Evolutionary conservation across 2,113 vertebrate genomes (phyloP).

Genomic region (Oreochromis spilurus): DNA sequence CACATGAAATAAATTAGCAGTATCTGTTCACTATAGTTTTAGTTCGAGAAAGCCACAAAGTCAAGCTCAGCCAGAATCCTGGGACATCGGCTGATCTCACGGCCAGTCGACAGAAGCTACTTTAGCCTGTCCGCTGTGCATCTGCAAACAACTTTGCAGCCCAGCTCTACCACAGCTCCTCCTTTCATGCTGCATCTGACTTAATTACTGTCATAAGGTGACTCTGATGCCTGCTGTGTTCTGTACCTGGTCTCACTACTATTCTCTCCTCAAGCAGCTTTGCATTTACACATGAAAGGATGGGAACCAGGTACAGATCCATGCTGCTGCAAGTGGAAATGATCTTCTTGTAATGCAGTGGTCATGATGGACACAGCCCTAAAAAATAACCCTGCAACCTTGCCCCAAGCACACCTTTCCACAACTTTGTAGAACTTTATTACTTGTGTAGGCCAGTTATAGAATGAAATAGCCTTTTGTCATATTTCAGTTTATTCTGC

Average conservation of each 20-base stretch:
- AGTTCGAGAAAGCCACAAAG: not conserved
- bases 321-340: not conserved
- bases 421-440: not conserved
- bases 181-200: not conserved
- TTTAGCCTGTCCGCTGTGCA: not conserved
- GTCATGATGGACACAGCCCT: not conserved
- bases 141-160: not conserved
- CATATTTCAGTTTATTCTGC: not conserved
- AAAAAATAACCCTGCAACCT: not conserved
- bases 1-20: not conserved
- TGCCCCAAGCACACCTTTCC: rapidly evolving
- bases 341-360: not conserved
- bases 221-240: not conserved
- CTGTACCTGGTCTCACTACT: not conserved
- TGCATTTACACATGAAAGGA: not conserved
- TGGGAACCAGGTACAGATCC: not conserved
- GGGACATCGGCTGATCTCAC: not conserved
- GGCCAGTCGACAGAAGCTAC: not conserved
- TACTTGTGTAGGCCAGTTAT: rapidly evolving
- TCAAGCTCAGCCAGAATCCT: not conserved
- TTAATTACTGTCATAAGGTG: not conserved
- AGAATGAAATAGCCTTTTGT: not conserved
- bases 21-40: not conserved
- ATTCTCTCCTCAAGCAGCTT: not conserved
- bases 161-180: not conserved